Evolutionary conservation across 2,888 invertebrate species (phyloP).

Genomic region (Synanthedon myopaeformis): DNA sequence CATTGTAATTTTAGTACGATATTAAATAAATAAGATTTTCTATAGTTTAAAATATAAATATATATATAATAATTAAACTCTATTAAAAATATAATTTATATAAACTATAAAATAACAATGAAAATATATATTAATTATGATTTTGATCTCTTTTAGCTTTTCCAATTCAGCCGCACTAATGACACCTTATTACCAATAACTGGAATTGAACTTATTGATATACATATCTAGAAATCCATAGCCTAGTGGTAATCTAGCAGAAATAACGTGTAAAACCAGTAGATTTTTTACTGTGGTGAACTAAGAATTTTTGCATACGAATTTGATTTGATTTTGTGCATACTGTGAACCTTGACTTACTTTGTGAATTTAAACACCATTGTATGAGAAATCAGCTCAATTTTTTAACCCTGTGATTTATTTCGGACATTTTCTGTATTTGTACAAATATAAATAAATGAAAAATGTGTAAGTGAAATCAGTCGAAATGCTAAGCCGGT

Average conservation of each 20-base stretch:
- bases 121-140: too few species aligned
- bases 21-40: too few species aligned
- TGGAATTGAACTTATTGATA: not conserved
- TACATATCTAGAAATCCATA: not conserved
- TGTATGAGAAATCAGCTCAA: too few species aligned
- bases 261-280: not conserved
- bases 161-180: not conserved
- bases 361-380: not conserved
- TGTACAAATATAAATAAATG: not conserved
- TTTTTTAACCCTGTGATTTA: too few species aligned
- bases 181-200: not conserved
- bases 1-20: too few species aligned
- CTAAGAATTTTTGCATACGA: not conserved
- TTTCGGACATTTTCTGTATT: not conserved
- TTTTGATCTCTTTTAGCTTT: not conserved
- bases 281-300: not conserved
- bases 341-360: too few species aligned
- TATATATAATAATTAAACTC: too few species aligned
- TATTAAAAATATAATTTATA: too few species aligned
- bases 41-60: too few species aligned
- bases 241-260: not conserved
- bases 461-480: not conserved
- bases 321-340: too few species aligned
- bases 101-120: too few species aligned
- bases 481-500: constrained; percentile 79